Evolutionary conservation across 2,888 invertebrate species (phyloP).

Genomic region (Miltochrista miniata): DNA sequence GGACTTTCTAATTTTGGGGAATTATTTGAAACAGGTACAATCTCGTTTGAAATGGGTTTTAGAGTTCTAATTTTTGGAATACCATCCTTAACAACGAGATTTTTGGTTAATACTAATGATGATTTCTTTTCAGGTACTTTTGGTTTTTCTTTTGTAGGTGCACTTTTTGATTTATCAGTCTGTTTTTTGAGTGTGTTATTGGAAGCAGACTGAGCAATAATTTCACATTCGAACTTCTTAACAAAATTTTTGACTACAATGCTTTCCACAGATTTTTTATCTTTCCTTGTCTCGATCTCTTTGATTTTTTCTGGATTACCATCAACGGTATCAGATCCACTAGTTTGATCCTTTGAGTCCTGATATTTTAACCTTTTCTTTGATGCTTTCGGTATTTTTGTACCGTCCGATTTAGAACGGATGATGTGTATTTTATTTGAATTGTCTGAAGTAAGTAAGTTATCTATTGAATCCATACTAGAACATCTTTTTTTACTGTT

Average conservation of each 20-base stretch:
- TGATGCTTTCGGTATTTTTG: slow-evolving; percentile 69
- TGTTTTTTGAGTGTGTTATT: slow-evolving; percentile 65
- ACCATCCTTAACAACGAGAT: slow-evolving; percentile 78
- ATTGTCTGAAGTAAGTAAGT: slow-evolving; percentile 56
- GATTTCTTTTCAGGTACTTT: slow-evolving; percentile 85
- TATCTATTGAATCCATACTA: slow-evolving; percentile 77
- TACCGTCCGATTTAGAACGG: slow-evolving; percentile 77
- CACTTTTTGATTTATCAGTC: slow-evolving; percentile 59
- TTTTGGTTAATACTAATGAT: slow-evolving; percentile 78
- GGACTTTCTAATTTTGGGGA: slow-evolving; percentile 40
- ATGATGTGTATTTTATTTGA: slow-evolving; percentile 64
- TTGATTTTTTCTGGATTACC: slow-evolving; percentile 57
- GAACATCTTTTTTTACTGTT: slow-evolving; percentile 77
- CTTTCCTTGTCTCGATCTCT: slow-evolving; percentile 37
- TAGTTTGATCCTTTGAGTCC: slow-evolving; percentile 64
- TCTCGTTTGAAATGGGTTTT: slow-evolving; percentile 53
- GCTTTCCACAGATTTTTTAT: slow-evolving; percentile 45
- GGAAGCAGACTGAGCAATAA: slow-evolving; percentile 62
- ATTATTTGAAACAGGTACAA: slow-evolving; percentile 55
- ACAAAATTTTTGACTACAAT: slow-evolving; percentile 73
- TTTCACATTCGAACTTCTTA: slow-evolving; percentile 78
- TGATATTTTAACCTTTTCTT: slow-evolving; percentile 69
- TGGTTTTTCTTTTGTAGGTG: slow-evolving; percentile 76
- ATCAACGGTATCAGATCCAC: slow-evolving; percentile 71
- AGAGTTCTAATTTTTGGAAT: slow-evolving; percentile 79